Conservation (phyloP, 2,113 vertebrate genomes). For the Irena cyanogastra region DNA sequence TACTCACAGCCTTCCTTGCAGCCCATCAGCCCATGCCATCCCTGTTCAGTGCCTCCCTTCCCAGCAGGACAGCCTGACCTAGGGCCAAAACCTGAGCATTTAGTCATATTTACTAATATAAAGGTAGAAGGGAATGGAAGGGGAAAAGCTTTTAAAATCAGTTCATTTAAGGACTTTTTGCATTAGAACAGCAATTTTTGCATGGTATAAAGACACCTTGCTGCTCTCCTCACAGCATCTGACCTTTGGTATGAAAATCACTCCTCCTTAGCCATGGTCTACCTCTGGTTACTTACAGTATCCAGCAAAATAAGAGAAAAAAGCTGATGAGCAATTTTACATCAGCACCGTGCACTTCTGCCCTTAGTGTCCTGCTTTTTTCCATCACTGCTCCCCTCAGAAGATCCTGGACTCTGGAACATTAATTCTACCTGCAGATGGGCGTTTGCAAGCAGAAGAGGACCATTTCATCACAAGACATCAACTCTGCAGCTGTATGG, state of each 20-base stretch:
- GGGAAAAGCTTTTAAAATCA: not conserved
- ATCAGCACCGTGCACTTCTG: not conserved
- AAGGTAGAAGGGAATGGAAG: not conserved
- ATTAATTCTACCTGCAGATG: not conserved
- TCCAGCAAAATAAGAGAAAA: not conserved
- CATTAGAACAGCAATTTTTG: not conserved
- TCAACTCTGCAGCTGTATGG: not conserved
- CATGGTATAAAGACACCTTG: not conserved
- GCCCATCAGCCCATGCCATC: not conserved
- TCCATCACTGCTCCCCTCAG: not conserved
- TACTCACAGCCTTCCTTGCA: not conserved
- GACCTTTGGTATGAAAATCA: not conserved
- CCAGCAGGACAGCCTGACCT: not conserved
- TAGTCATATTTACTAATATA: not conserved
- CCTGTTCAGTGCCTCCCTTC: not conserved
- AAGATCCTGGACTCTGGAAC: not conserved
- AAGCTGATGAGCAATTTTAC: not conserved
- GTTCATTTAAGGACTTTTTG: not conserved
- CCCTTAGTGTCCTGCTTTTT: not conserved
- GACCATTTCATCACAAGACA: not conserved
- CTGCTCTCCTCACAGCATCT: not conserved
- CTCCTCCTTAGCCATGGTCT: not conserved
- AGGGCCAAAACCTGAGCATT: not conserved
- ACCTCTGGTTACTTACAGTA: not conserved
- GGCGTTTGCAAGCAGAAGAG: not conserved